phyloP scores from a whole-genome alignment of 2,113 vertebrate species.

The Saccopteryx bilineata region DNA sequence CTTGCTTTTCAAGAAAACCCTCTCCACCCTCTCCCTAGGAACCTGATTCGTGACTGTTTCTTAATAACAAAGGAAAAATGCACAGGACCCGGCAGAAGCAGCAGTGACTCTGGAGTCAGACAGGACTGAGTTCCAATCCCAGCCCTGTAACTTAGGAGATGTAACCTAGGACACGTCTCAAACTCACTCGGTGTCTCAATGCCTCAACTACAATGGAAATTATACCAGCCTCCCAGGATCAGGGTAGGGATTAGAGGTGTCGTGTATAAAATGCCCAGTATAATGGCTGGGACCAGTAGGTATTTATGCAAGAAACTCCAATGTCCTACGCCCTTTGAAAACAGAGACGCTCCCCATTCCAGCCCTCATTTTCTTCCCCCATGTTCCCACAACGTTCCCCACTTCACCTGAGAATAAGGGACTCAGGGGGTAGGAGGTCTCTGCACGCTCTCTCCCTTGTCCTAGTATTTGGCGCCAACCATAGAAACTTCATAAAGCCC shows the following conservation, averaged over 20 bases:
- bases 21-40: not conserved
- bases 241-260: not conserved
- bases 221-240: not conserved
- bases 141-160: not conserved
- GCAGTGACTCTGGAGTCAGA: not conserved
- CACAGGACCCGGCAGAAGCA: conserved; percentile 2
- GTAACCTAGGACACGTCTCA: not conserved
- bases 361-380: not conserved
- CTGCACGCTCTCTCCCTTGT: not conserved
- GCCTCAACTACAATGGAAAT: not conserved
- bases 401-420: not conserved
- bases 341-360: not conserved
- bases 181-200: not conserved
- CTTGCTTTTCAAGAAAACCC: conserved; percentile 10
- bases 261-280: not conserved
- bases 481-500: conserved; percentile 30
- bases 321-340: not conserved
- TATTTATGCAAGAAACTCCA: conserved; percentile 41
- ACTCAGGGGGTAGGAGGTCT: not conserved
- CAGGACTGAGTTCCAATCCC: not conserved
- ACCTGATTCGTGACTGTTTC: conserved; percentile 20
- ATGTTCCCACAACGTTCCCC: not conserved
- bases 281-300: not conserved
- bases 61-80: conserved; percentile 56
- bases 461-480: conserved; percentile 41